These are phyloP conservation scores for Periophthalmus magnuspinnatus DNA, from an alignment of 2,797 vertebrate species.

Conservation along the genomic window DNA sequence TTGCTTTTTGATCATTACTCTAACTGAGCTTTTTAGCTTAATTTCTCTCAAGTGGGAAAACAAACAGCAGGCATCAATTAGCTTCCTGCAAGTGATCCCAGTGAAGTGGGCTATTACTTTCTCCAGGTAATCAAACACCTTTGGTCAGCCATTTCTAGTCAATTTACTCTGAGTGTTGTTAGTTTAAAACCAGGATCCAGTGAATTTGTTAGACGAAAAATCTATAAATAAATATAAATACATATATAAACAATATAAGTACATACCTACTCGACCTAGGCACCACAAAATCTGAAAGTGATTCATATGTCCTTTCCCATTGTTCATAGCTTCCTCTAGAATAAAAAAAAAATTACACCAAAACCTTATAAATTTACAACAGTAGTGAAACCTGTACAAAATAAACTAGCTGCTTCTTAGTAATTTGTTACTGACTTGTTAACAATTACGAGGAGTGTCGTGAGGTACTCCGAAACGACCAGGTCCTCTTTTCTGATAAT, in stretches of 20 bases:
- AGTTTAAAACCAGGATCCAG: conserved; percentile 11
- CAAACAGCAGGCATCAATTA: not conserved
- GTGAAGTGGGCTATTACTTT: conserved; percentile 59
- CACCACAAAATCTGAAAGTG: conserved; percentile 91
- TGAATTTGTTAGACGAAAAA: not conserved
- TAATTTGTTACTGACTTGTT: conserved; percentile 55
- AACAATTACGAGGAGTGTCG: conserved; percentile 90
- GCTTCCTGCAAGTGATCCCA: conserved; percentile 23
- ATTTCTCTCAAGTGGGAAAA: not conserved
- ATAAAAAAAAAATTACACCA: not conserved
- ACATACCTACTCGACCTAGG: conserved; percentile 93
- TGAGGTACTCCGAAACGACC: conserved; percentile 92
- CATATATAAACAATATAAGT: not conserved
- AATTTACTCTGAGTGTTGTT: conserved; percentile 12
- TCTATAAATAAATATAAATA: not conserved
- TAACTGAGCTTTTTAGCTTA: not conserved
- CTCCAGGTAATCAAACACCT: conserved; percentile 62
- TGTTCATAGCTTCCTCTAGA: conserved; percentile 77
- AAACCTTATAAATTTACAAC: not conserved
- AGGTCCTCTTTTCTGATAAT: conserved; percentile 91
- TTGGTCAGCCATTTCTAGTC: conserved; percentile 44
- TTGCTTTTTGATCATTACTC: too few relatives aligned
- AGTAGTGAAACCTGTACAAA: not conserved
- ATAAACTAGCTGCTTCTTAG: not conserved
- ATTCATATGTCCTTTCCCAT: conserved; percentile 94